Conservation (phyloP, 2,888 invertebrate species). For the Branchipolynoe longqiensis region DNA sequence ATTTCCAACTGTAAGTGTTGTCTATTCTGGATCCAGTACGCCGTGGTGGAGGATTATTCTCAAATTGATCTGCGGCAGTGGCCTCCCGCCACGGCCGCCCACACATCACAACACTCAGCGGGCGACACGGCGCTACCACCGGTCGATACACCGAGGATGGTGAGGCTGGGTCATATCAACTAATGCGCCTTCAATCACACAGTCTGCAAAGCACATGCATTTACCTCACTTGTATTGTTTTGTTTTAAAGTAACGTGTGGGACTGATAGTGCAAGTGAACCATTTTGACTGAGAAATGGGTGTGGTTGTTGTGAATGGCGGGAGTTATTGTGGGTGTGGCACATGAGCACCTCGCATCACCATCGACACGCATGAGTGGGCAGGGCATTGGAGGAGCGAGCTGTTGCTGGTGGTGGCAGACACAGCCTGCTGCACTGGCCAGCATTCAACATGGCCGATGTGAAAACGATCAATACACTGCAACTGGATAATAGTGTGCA, state of each 20-base stretch:
- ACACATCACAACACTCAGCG: constrained; percentile 9
- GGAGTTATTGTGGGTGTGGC: not conserved
- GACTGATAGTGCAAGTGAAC: not conserved
- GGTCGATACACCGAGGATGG: constrained; percentile 35
- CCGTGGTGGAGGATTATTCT: too few relatives aligned
- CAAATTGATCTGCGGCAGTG: too few relatives aligned
- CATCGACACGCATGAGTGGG: constrained; percentile 26
- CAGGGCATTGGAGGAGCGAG: constrained; percentile 16
- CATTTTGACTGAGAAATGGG: constrained; percentile 7
- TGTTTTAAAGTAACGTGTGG: not conserved
- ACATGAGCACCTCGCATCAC: not conserved
- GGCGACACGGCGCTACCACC: constrained; percentile 1
- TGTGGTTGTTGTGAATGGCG: constrained; percentile 1
- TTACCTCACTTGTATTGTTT: not conserved
- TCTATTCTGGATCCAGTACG: too few relatives aligned
- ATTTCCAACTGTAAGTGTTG: too few relatives aligned
- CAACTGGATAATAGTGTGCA: constrained; percentile 21
- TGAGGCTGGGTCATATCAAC: constrained; percentile 3
- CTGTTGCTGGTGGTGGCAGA: constrained; percentile 1
- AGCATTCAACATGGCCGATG: constrained; percentile 24
- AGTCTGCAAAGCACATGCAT: not conserved
- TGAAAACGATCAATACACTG: constrained; percentile 21
- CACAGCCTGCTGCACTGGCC: constrained; percentile 7
- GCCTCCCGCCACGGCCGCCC: not conserved
- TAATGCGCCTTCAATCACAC: not conserved